Percentiles rank a stretch among this genome's conserved stretches.
phyloP scores from a whole-genome alignment of 2,113 vertebrate species.

The Thalassoma bifasciatum region DNA sequence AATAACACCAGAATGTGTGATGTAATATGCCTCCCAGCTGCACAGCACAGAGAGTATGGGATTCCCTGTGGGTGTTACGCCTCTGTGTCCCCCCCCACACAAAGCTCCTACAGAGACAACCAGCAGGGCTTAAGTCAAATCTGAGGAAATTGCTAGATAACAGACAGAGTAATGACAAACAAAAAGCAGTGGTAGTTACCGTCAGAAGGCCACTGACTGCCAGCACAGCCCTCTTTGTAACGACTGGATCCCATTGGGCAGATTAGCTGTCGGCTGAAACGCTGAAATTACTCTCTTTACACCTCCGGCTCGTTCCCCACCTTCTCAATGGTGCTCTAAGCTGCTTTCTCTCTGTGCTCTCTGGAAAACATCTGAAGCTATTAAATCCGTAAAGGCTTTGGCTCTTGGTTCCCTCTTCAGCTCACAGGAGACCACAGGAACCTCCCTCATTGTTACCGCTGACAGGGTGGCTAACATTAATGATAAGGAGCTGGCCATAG shows the following conservation, averaged over 20 bases:
- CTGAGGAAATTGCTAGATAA: slow-evolving; percentile 23
- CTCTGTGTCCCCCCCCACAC: slow-evolving; percentile 8
- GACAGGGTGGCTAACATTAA: slow-evolving; percentile 23
- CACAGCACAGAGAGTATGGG: background rate
- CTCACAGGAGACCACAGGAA: background rate
- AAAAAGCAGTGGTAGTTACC: slow-evolving; percentile 33
- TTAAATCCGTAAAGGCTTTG: slow-evolving; percentile 31
- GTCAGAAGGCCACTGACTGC: slow-evolving; percentile 15
- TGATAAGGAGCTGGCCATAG: background rate
- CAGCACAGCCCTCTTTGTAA: slow-evolving; percentile 26
- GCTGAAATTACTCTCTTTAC: slow-evolving; percentile 51
- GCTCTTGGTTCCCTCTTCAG: slow-evolving; percentile 4
- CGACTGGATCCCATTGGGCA: slow-evolving; percentile 27
- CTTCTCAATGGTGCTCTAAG: slow-evolving; percentile 40
- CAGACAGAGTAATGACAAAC: slow-evolving; percentile 2
- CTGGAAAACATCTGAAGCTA: slow-evolving; percentile 8
- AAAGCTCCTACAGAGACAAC: background rate
- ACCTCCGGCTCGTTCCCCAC: slow-evolving; percentile 21
- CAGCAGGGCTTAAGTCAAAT: slow-evolving; percentile 3
- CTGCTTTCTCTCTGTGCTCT: slow-evolving; percentile 38
- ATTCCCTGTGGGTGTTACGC: background rate
- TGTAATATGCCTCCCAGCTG: slow-evolving; percentile 6
- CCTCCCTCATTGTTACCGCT: background rate
- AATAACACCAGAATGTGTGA: slow-evolving; percentile 9
- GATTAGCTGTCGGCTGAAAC: slow-evolving; percentile 9